Conservation (phyloP, 1,140 invertebrate species). For the Hyles euphorbiae region DNA sequence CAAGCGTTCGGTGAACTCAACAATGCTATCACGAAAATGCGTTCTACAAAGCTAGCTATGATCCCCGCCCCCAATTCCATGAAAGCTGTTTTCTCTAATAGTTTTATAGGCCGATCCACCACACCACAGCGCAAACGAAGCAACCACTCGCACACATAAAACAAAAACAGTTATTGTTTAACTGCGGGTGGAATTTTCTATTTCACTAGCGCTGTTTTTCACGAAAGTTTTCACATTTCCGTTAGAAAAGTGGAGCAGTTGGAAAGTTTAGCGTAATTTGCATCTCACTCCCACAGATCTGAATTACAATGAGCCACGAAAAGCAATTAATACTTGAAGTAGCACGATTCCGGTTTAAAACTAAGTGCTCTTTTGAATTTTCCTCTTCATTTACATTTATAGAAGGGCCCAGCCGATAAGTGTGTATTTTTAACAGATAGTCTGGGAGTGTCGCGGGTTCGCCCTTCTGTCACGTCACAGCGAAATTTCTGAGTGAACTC, state of each 20-base stretch:
- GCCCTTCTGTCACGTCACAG: no score
- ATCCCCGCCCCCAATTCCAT: no score
- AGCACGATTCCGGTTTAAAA: conserved; percentile 59
- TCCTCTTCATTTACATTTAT: conserved; percentile 41
- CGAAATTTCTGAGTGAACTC: no score
- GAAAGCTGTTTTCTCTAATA: no score
- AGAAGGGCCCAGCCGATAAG: conserved; percentile 13
- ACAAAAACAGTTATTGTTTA: conserved; percentile 8
- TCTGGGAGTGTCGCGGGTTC: no score
- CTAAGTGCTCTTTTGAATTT: conserved; percentile 67
- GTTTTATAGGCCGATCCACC: no score
- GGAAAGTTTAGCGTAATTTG: conserved; percentile 66
- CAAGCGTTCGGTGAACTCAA: no score
- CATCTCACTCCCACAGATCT: conserved; percentile 61
- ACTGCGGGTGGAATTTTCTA: conserved; percentile 31
- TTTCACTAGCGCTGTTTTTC: conserved; percentile 47
- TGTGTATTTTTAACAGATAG: conserved; percentile 6
- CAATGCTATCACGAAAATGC: no score
- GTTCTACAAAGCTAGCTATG: no score
- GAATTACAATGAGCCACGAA: conserved; percentile 68
- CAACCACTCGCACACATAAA: neutral
- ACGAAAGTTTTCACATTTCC: conserved; percentile 55
- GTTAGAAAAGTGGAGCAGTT: conserved; percentile 63
- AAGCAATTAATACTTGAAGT: conserved; percentile 73
- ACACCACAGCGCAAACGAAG: no score